These are phyloP conservation scores for Papilio protenor DNA, from an alignment of 2,888 invertebrate genomes.

Conservation along the genomic window DNA sequence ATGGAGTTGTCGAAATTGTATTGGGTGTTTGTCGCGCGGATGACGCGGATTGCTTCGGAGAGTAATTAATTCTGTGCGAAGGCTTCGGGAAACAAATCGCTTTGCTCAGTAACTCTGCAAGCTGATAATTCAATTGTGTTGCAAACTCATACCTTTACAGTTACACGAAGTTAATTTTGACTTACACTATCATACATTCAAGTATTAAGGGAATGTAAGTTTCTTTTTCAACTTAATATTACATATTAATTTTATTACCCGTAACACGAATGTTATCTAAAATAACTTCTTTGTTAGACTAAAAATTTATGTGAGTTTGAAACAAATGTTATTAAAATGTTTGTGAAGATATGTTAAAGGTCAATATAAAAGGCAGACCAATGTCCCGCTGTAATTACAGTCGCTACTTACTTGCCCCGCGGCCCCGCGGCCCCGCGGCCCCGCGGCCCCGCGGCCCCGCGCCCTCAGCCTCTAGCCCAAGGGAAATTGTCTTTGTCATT, in stretches of 20 bases:
- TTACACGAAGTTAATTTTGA: not conserved
- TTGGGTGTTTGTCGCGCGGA: not conserved
- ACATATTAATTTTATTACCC: not conserved
- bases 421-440: not conserved
- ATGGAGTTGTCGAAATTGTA: not conserved
- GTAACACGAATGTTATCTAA: not conserved
- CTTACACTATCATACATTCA: not conserved
- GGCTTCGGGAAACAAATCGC: not conserved
- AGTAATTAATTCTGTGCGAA: not conserved
- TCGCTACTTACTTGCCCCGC: not conserved
- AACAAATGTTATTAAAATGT: not conserved
- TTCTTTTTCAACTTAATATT: not conserved
- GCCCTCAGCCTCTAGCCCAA: not conserved
- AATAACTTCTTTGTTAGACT: not conserved
- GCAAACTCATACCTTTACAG: not conserved
- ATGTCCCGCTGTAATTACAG: conserved; percentile 4
- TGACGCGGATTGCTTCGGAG: not conserved
- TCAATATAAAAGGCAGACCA: not conserved
- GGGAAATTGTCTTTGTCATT: not conserved
- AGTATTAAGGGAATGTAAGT: not conserved
- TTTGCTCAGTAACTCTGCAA: not conserved
- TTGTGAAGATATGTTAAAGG: not conserved
- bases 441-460: not conserved
- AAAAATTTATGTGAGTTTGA: not conserved
- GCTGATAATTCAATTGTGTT: not conserved